These are phyloP conservation scores for Crypturellus undulatus DNA, from an alignment of 2,113 vertebrate species.

Conservation along the genomic window DNA sequence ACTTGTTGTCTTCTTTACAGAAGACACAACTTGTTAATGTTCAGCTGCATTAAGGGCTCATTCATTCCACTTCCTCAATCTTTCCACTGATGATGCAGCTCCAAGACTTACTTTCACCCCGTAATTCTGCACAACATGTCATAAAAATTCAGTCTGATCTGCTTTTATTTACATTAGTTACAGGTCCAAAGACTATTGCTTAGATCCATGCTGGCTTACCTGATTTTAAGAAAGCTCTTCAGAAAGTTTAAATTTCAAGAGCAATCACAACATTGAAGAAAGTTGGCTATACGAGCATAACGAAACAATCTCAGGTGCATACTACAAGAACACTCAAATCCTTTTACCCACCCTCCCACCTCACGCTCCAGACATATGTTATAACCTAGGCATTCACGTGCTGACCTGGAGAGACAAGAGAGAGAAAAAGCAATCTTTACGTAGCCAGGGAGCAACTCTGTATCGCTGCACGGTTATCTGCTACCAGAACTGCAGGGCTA, in stretches of 20 bases:
- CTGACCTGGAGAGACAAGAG: background rate
- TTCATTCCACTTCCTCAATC: background rate
- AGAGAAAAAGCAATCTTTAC: rapidly evolving
- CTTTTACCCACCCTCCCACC: too few relatives aligned
- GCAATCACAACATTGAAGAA: background rate
- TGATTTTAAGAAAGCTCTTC: background rate
- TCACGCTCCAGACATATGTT: background rate
- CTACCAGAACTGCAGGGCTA: background rate
- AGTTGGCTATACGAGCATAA: background rate
- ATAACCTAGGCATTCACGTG: background rate
- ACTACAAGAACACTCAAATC: background rate
- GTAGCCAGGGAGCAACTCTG: background rate
- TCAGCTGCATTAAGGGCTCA: background rate
- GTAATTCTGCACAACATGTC: background rate
- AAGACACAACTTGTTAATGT: background rate
- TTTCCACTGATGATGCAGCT: background rate
- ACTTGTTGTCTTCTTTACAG: background rate
- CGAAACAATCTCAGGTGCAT: background rate
- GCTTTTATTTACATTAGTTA: background rate
- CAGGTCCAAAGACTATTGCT: background rate
- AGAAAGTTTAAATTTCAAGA: background rate
- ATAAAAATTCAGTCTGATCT: background rate
- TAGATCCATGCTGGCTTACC: background rate
- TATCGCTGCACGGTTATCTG: rapidly evolving
- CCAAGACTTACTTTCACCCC: background rate